Conservation (phyloP, 2,888 invertebrate species). For the Dolichopus griseipennis region DNA sequence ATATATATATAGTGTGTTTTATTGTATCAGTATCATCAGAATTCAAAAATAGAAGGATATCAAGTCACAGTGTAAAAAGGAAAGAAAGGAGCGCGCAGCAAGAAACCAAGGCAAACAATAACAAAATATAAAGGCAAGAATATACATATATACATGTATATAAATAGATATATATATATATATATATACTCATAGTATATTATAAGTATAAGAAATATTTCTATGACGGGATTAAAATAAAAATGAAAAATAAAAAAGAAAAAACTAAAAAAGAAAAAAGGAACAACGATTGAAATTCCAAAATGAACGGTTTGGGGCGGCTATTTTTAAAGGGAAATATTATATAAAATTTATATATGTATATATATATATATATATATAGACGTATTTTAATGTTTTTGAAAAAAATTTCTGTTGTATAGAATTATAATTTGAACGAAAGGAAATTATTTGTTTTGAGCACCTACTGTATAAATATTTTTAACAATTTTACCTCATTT, state of each 20-base stretch:
- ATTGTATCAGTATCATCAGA: too few species aligned
- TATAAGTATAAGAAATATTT: neutral
- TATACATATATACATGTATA: too few species aligned
- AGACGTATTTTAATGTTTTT: neutral
- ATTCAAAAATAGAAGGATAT: too few species aligned
- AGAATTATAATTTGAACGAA: conserved; percentile 2
- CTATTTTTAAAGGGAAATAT: conserved; percentile 6
- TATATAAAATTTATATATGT: neutral
- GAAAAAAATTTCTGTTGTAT: too few species aligned
- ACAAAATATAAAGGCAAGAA: too few species aligned
- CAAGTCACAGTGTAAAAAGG: too few species aligned
- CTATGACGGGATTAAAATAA: conserved; percentile 2
- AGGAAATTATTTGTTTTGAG: neutral
- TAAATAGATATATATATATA: too few species aligned
- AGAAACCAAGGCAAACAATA: too few species aligned
- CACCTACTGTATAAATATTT: neutral
- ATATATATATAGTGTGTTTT: too few species aligned
- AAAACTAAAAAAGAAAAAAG: neutral
- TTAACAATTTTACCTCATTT: neutral
- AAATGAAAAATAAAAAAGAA: neutral
- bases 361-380: neutral
- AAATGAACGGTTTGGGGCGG: conserved; percentile 6
- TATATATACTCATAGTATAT: neutral
- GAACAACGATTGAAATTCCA: conserved; percentile 6
- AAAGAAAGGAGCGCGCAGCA: neutral